Percentiles rank a stretch among this genome's conserved stretches.
phyloP scores from a whole-genome alignment of 2,888 invertebrate species.

The Drosophila niveifrons region DNA sequence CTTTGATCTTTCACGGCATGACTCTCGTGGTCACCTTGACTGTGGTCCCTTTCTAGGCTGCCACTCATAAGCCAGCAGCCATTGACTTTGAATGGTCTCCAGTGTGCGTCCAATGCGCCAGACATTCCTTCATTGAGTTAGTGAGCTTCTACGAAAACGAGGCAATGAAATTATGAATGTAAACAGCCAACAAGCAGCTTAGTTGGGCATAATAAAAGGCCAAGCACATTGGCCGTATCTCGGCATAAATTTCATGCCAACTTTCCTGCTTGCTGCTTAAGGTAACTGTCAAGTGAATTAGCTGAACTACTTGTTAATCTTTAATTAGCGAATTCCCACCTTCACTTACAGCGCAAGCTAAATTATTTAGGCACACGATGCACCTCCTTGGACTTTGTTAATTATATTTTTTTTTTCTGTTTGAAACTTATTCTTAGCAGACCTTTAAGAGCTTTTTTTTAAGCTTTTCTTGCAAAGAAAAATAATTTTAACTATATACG shows the following conservation, averaged over 20 bases:
- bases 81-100: constrained; percentile 63
- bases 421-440: neutral
- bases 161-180: constrained; percentile 44
- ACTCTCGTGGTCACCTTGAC: constrained; percentile 18
- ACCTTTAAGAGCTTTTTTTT: neutral
- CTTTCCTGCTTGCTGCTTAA: neutral
- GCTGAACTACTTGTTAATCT: constrained; percentile 2
- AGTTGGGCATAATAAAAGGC: constrained; percentile 15
- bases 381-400: constrained; percentile 3
- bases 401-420: neutral
- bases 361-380: constrained; percentile 1
- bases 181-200: constrained; percentile 20
- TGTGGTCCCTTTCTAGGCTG: constrained; percentile 22
- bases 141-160: neutral
- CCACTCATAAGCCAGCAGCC: constrained; percentile 25
- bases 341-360: neutral
- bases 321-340: constrained; percentile 9
- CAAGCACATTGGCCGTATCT: neutral
- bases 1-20: constrained; percentile 43
- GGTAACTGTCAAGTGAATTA: neutral
- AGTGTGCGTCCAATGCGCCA: constrained; percentile 19
- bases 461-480: neutral
- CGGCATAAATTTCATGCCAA: neutral
- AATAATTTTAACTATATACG: too few relatives aligned
- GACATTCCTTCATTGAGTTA: constrained; percentile 7